Percentiles rank a stretch among this genome's conserved stretches.
These are phyloP conservation scores for Gallinago undulata DNA, from an alignment of 2,113 vertebrate genomes.

Conservation along the genomic window DNA sequence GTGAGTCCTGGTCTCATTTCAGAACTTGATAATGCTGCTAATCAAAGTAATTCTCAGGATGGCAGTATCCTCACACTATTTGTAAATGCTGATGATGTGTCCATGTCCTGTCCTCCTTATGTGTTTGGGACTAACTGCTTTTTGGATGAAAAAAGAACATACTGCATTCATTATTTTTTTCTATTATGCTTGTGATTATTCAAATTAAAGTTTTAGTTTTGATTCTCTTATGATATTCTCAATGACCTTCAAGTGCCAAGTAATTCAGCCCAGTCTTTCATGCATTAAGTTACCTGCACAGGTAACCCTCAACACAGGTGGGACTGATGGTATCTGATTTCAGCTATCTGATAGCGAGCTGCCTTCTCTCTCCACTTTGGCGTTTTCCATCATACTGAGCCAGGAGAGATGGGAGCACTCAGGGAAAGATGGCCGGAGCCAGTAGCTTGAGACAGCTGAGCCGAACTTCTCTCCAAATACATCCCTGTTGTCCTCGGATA, in stretches of 20 bases:
- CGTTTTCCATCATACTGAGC: not conserved
- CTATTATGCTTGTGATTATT: not conserved
- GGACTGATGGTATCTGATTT: not conserved
- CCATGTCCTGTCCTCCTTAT: not conserved
- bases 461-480: not conserved
- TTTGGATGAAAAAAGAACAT: not conserved
- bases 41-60: not conserved
- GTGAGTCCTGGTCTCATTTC: not conserved
- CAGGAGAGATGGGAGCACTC: not conserved
- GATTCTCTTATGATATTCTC: not conserved
- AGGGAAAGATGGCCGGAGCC: fast-evolving
- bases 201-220: not conserved
- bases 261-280: not conserved
- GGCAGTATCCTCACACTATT: not conserved
- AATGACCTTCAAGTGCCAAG: not conserved
- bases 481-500: not conserved
- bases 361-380: not conserved
- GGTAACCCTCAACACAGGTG: not conserved
- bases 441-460: not conserved
- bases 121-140: not conserved
- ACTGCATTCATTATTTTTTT: not conserved
- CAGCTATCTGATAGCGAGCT: not conserved
- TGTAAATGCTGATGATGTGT: not conserved
- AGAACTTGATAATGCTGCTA: not conserved
- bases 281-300: not conserved